These are phyloP conservation scores for Drosophila testacea DNA, from an alignment of 2,888 invertebrate species.

Conservation along the genomic window DNA sequence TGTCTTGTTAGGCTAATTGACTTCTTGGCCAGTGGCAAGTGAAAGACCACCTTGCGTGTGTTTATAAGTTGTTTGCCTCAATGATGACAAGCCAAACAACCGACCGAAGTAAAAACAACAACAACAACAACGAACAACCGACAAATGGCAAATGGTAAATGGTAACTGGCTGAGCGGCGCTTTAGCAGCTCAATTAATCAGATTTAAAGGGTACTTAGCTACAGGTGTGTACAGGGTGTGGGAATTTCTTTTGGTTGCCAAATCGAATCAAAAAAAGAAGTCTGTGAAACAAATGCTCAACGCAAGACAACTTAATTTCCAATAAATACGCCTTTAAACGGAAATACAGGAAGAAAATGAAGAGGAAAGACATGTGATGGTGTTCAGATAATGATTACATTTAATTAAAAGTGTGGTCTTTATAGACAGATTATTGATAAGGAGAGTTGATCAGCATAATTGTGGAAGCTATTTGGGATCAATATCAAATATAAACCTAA, in stretches of 20 bases:
- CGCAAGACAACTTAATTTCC: constrained; percentile 37
- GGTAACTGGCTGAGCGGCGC: constrained; percentile 50
- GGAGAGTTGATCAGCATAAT: background rate
- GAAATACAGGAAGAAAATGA: background rate
- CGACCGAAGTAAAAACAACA: constrained; percentile 17
- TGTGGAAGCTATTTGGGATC: background rate
- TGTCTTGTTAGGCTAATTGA: constrained; percentile 84
- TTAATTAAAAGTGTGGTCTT: constrained; percentile 1
- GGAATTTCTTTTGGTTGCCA: constrained; percentile 44
- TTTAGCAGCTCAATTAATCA: constrained; percentile 77
- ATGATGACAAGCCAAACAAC: constrained; percentile 57
- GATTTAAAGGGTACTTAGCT: constrained; percentile 52
- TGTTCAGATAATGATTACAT: background rate
- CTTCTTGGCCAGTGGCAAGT: constrained; percentile 56
- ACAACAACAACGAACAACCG: constrained; percentile 2
- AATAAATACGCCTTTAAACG: constrained; percentile 21
- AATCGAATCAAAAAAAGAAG: constrained; percentile 8
- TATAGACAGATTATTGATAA: background rate
- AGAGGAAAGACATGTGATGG: background rate
- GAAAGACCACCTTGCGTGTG: constrained; percentile 71
- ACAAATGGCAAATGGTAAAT: constrained; percentile 24
- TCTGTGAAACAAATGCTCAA: constrained; percentile 18
- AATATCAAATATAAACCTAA: too few species aligned
- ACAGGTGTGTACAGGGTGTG: constrained; percentile 63
- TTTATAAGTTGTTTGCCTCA: constrained; percentile 60